Evolutionary conservation across 2,797 vertebrate species (phyloP), one percentile per base, ranked within the genome.

Genomic region (Gallinago stenura): DNA sequence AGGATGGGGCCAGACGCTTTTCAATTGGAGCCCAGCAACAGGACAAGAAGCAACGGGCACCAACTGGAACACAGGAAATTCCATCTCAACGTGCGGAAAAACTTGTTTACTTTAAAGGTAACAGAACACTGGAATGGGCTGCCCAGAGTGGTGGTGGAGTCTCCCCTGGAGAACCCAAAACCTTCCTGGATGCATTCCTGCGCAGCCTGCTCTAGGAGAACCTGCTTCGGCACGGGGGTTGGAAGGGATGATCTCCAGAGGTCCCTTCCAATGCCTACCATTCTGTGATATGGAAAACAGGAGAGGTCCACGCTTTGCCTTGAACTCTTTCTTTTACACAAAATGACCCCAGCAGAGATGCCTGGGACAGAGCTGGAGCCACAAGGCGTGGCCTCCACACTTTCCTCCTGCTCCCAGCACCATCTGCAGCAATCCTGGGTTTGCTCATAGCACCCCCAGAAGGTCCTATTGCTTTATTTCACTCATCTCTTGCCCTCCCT

Each of bases 301-400:
- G 57, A 12, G 45, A 41, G 43, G 12, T 1, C 7, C 35, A 3
- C 12, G 1, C 31, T 58, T 10, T 7, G 30, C 19, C 58, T 2
- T 4, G 25, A 37, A 24, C 14, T 5, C 57, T 33, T 60, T 22
- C 39, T 48, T 46, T 46, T 48, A 3, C 20, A 1, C 20, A 4
- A 14, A 71, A 22, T 3, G 64, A 30, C 6, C 5, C 6, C 25
- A 11, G 62, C 39, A 4, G 58, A 11, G 60, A 7, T 41, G 60
- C 28, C 10, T 3, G 22, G 30, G 37, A 33, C 90, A 66, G 51
- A 35, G 39, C 54, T 3, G 33, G 24, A 31, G 20, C 46, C 21
- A 1, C 41, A 0, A 5, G 0, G 51, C 8, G 31, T 41, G 5
- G 20, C 3, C 78, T 25, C 50, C 11, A 0, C 1, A 7, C 35